Conservation (phyloP, 1,140 invertebrate genomes). For the Nymphalis io region DNA sequence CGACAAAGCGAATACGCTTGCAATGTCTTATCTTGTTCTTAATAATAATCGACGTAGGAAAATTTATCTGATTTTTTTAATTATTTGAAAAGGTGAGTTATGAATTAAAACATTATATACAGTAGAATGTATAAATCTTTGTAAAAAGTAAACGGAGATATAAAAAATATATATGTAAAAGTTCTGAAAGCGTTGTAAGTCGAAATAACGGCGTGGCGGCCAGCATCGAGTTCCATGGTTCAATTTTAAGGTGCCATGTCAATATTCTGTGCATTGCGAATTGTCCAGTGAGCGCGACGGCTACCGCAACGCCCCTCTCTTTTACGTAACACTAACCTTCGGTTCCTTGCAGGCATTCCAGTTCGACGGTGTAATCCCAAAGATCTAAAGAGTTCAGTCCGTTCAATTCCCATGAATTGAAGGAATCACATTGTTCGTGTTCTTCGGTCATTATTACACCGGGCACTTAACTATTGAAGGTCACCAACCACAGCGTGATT, state of each 20-base stretch:
- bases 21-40: constrained; percentile 22
- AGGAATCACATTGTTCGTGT: constrained; percentile 67
- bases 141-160: background rate
- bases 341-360: constrained; percentile 87
- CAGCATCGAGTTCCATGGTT: constrained; percentile 27
- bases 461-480: constrained; percentile 45
- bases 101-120: background rate
- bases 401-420: constrained; percentile 79
- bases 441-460: constrained; percentile 67
- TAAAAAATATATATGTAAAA: background rate
- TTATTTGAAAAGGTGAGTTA: too few species aligned
- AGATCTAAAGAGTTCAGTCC: constrained; percentile 87
- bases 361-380: constrained; percentile 91
- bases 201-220: background rate
- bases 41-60: background rate
- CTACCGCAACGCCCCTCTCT: constrained; percentile 53
- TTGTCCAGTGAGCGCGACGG: constrained; percentile 49
- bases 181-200: background rate
- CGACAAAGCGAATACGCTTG: constrained; percentile 12
- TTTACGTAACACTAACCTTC: constrained; percentile 83
- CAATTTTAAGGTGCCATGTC: constrained; percentile 16
- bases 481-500: constrained; percentile 54
- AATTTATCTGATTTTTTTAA: background rate
- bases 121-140: background rate
- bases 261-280: constrained; percentile 54